Evolutionary conservation across 2,797 vertebrate genomes (phyloP), one percentile per base, ranked within the genome.

Genomic region (Botia almorhae): DNA sequence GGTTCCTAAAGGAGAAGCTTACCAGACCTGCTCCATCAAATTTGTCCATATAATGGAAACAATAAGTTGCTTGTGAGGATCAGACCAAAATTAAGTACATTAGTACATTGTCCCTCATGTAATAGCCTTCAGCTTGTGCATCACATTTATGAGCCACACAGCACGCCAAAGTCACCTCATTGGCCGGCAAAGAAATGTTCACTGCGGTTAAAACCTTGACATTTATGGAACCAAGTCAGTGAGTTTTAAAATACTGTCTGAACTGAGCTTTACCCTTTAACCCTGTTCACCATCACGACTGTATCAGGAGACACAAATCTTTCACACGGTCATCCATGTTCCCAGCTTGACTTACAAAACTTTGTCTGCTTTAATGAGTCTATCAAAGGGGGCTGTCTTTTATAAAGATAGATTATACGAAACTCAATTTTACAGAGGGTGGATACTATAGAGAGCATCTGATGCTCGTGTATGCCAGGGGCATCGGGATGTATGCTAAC

Each of bases 401-500:
- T 29, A 64, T 75, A 65, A 61, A 48, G 19, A 63, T 56, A 33
- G 48, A 70, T 76, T 55, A 77, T 33, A 26, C 61, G n/a, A 78
- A 71, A 65, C 10, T 36, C 29, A 56, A 77, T 77, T 77, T 72
- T 65, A 14, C 58, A 67, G 26, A 58, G 48, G 48, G 65, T 69
- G 78, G 46, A 55, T 70, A 53, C 56, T 69, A 33, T 76, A 72
- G 39, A 8, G 16, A 17, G 48, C 29, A 13, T 79, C 26, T 72
- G 29, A 48, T 6, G 16, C 51, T 80, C 39, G 33, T 65, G 56
- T 69, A 55, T 75, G 78, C 76, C 71, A 11, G 29, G 76, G 81
- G 83, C 56, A 56, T 14, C 16, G 69, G 56, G 79, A 80, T 55
- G 74, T 74, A 70, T 74, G 23, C 48, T 83, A 46, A 58, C 58